These are phyloP conservation scores for Pantala flavescens DNA, from an alignment of 1,140 invertebrate genomes.

Conservation along the genomic window DNA sequence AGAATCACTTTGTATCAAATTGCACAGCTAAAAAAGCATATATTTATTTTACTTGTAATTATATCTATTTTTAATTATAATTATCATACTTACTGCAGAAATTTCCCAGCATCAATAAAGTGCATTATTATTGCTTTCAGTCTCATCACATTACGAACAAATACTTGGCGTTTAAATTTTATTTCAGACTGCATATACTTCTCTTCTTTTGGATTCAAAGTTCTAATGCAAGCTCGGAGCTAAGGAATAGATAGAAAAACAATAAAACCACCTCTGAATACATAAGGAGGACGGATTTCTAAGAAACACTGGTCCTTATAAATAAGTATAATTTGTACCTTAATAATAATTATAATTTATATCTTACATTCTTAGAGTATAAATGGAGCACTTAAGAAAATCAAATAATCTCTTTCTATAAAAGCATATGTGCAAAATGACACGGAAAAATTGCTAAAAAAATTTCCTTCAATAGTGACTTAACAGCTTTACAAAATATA, in stretches of 20 bases:
- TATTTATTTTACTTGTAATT: no score
- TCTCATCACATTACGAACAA: constrained; percentile 86
- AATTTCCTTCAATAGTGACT: no score
- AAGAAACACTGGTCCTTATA: neutral
- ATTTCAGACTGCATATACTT: constrained; percentile 90
- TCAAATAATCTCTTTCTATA: no score
- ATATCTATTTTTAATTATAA: neutral
- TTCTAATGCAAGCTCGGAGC: constrained; percentile 79
- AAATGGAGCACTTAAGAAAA: no score
- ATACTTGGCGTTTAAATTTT: constrained; percentile 91
- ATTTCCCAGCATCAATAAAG: constrained; percentile 81
- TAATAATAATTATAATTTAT: no score
- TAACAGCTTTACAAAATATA: no score
- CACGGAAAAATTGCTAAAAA: no score
- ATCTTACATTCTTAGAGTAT: no score
- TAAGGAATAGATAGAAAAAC: constrained; percentile 30
- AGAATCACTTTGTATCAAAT: no score
- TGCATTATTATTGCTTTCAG: constrained; percentile 81
- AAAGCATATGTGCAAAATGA: no score
- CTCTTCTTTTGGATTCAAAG: constrained; percentile 89
- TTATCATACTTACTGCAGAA: constrained; percentile 66
- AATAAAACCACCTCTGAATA: neutral
- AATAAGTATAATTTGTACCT: no score
- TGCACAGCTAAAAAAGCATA: no score
- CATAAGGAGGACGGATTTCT: neutral